phyloP scores from a whole-genome alignment of 2,113 vertebrate genomes.

The Condylura cristata region DNA sequence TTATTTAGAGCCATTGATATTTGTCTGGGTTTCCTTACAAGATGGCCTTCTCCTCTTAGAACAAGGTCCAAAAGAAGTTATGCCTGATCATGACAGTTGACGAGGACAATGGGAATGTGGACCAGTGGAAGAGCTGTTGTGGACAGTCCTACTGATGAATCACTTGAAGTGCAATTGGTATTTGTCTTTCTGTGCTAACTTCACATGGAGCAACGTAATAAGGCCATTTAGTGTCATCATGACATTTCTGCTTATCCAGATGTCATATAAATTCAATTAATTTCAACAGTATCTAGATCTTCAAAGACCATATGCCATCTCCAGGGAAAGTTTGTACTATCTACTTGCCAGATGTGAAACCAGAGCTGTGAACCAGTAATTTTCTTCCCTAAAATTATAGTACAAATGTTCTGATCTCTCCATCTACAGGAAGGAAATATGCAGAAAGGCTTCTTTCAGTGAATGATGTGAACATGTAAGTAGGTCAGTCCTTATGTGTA shows the following conservation, averaged over 20 bases:
- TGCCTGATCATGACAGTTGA: not conserved
- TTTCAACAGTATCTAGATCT: slow-evolving; percentile 32
- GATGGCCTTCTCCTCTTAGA: not conserved
- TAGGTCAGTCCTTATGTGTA: too few species aligned
- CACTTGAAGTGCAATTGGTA: not conserved
- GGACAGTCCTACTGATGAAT: not conserved
- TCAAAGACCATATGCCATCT: slow-evolving; percentile 64
- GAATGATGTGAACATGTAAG: not conserved
- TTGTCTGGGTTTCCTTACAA: not conserved
- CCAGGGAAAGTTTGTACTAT: slow-evolving; percentile 36
- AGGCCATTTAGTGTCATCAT: slow-evolving; percentile 12
- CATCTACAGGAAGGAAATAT: not conserved
- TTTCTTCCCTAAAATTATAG: not conserved
- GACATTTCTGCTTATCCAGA: slow-evolving; percentile 65
- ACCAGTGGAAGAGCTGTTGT: not conserved
- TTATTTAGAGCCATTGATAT: not conserved
- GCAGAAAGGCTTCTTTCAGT: accelerated
- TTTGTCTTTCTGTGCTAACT: slow-evolving; percentile 6
- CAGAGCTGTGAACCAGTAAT: not conserved
- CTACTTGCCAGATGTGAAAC: slow-evolving; percentile 57
- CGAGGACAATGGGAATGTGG: not conserved
- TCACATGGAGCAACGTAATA: not conserved
- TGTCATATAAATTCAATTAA: slow-evolving; percentile 69
- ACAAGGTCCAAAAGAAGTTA: not conserved
- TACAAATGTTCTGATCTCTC: not conserved